These are phyloP conservation scores for Chrysolina haemoptera DNA, from an alignment of 2,888 invertebrate species.

Conservation along the genomic window DNA sequence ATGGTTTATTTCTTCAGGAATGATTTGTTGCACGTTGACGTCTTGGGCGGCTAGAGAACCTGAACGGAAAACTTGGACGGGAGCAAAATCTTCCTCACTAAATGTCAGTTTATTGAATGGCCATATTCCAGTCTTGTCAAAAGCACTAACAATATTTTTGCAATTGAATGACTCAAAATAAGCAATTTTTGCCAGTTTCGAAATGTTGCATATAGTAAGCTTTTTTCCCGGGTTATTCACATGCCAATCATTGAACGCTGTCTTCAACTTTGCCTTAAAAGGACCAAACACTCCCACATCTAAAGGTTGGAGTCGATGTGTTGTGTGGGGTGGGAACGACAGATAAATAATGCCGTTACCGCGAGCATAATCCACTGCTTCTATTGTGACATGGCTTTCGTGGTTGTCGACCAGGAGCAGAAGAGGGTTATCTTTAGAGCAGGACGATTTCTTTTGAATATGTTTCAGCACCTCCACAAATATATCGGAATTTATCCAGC, in stretches of 20 bases:
- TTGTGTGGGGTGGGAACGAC: conserved; percentile 55
- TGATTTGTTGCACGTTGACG: no score
- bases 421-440: no score
- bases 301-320: conserved; percentile 41
- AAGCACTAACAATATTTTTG: conserved; percentile 48
- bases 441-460: no score
- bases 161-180: conserved; percentile 40
- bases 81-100: conserved; percentile 2
- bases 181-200: conserved; percentile 35
- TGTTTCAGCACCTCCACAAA: no score
- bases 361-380: no score
- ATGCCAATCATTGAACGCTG: conserved; percentile 37
- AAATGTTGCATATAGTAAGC: neutral
- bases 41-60: no score
- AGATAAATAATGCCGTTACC: no score
- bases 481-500: no score
- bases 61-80: neutral
- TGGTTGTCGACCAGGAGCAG: no score
- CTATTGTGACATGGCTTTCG: no score
- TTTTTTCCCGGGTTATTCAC: conserved; percentile 36
- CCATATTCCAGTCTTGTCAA: conserved; percentile 47
- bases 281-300: conserved; percentile 45
- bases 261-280: conserved; percentile 37
- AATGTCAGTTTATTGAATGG: neutral
- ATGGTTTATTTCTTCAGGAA: no score